phyloP scores from a whole-genome alignment of 2,797 vertebrate species.

The Malurus splendens region DNA sequence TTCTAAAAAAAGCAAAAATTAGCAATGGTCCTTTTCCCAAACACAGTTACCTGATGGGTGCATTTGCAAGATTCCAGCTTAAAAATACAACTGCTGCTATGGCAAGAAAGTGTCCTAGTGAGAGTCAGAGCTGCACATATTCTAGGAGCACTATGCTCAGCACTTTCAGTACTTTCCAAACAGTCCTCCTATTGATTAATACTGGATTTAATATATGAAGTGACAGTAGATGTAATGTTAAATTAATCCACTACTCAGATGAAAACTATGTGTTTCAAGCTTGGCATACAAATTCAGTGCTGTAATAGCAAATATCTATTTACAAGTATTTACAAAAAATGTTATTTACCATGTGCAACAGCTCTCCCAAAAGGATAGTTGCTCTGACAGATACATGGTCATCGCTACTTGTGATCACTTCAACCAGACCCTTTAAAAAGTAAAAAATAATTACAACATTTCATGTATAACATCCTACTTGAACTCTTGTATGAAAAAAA shows the following conservation, averaged over 20 bases:
- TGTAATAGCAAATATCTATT: neutral
- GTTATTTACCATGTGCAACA: slow-evolving; percentile 87
- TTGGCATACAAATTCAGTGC: neutral
- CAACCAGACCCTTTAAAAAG: slow-evolving; percentile 86
- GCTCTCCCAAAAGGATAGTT: slow-evolving; percentile 94
- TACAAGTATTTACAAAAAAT: neutral
- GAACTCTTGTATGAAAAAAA: neutral
- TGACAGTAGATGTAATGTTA: neutral
- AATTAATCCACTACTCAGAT: neutral
- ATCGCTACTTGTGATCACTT: slow-evolving; percentile 95
- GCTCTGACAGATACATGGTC: slow-evolving; percentile 89
- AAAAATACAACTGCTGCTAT: neutral
- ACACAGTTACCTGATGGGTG: neutral
- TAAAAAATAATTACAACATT: neutral
- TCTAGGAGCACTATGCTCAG: neutral
- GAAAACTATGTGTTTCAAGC: neutral
- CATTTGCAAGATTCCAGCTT: neutral
- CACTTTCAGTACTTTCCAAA: neutral
- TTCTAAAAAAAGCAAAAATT: neutral
- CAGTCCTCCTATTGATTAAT: neutral
- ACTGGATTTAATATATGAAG: neutral
- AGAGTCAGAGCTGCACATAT: neutral
- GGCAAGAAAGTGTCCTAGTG: neutral
- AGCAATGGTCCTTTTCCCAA: neutral
- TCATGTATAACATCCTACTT: neutral